These are phyloP conservation scores for Ursus arctos DNA, from an alignment of 2,113 vertebrate genomes.

Conservation along the genomic window DNA sequence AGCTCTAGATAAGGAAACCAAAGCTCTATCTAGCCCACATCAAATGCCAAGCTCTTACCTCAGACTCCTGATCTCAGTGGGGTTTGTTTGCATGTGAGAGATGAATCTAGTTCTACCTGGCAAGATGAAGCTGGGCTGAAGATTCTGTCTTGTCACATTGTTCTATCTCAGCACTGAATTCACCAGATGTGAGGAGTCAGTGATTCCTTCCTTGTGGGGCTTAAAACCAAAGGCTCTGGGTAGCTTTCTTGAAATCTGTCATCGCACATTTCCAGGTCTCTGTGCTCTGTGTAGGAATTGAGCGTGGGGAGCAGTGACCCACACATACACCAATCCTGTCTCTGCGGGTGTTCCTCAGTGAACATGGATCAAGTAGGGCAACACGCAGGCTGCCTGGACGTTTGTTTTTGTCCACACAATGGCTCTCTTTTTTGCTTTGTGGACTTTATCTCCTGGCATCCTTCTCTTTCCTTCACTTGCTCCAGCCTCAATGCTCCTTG, in stretches of 20 bases:
- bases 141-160: background rate
- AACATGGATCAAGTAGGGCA: background rate
- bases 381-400: accelerated
- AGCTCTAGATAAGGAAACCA: background rate
- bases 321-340: background rate
- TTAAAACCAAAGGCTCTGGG: background rate
- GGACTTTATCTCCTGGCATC: background rate
- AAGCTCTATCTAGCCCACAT: background rate
- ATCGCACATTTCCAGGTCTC: background rate
- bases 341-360: background rate
- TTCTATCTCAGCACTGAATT: no score
- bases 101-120: background rate
- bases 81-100: background rate
- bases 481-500: background rate
- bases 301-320: background rate
- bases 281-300: background rate
- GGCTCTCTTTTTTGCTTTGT: background rate
- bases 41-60: background rate
- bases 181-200: background rate
- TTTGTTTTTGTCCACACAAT: background rate
- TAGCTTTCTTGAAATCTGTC: background rate
- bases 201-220: background rate
- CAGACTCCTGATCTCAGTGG: background rate
- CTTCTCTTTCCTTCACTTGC: background rate
- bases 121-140: background rate